Conservation (phyloP, 2,797 vertebrate genomes). For the Manis crassicaudata region DNA sequence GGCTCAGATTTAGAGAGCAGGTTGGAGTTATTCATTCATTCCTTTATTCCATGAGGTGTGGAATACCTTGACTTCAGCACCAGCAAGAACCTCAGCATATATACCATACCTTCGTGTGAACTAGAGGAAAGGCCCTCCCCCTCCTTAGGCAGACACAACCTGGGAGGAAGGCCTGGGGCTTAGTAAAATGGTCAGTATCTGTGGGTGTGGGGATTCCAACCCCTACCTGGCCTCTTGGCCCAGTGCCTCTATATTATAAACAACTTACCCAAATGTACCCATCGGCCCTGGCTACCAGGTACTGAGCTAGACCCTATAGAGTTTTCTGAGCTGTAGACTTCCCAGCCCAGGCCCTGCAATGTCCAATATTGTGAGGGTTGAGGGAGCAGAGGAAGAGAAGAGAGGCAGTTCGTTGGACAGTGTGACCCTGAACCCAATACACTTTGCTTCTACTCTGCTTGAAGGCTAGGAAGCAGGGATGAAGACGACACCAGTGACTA, state of each 20-base stretch:
- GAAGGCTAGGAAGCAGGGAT: not conserved
- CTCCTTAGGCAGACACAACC: not conserved
- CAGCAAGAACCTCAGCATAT: not conserved
- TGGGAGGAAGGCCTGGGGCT: not conserved
- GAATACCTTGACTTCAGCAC: not conserved
- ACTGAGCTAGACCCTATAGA: not conserved
- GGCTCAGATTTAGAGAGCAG: not conserved
- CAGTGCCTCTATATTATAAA: not conserved
- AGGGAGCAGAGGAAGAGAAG: not conserved
- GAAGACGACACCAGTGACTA: not conserved
- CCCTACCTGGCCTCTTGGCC: too few relatives aligned
- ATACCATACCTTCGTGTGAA: not conserved
- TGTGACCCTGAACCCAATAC: not conserved
- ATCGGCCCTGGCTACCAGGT: not conserved
- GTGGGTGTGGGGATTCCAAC: not conserved
- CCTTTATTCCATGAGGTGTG: not conserved
- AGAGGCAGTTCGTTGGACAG: not conserved
- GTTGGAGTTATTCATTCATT: not conserved
- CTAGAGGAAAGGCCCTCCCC: not conserved
- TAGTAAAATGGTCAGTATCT: not conserved
- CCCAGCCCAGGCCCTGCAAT: not conserved
- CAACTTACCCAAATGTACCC: not conserved
- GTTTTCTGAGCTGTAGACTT: not conserved
- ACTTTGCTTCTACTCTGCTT: not conserved
- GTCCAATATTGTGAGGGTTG: not conserved